These are phyloP conservation scores for Eriocheir sinensis DNA, from an alignment of 1,140 invertebrate genomes.

Conservation along the genomic window DNA sequence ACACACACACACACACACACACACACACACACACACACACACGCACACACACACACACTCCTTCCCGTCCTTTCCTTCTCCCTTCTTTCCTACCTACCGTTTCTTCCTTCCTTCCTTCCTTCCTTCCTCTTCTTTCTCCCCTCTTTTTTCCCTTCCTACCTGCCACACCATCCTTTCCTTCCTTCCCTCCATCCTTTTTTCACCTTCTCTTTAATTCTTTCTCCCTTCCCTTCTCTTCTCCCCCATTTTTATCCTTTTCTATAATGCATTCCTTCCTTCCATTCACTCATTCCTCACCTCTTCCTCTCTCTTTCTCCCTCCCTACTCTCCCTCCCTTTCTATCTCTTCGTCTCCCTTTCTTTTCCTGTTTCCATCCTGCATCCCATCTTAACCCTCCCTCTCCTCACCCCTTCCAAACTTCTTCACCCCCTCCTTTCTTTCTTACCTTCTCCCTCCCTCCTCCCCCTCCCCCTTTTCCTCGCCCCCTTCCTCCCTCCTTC, in stretches of 20 bases:
- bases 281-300: not conserved
- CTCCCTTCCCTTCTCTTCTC: not conserved
- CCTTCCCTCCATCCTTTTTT: not conserved
- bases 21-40: too few species aligned
- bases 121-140: not conserved
- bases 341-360: too few species aligned
- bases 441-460: not conserved
- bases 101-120: too few species aligned
- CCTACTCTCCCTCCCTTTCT: not conserved
- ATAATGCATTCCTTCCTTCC: not conserved
- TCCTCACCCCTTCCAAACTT: too few species aligned
- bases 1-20: too few species aligned
- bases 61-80: not conserved
- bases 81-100: not conserved
- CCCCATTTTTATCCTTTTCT: too few species aligned
- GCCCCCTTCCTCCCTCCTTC: not conserved
- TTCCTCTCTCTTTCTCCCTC: constrained; percentile 1
- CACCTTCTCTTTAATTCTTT: not conserved
- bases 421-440: not conserved
- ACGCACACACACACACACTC: too few species aligned
- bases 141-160: not conserved
- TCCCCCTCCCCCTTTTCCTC: not conserved
- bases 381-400: too few species aligned
- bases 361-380: not conserved
- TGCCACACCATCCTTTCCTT: too few species aligned